Evolutionary conservation across 2,113 vertebrate genomes (phyloP).

Genomic region (Mesocricetus auratus): DNA sequence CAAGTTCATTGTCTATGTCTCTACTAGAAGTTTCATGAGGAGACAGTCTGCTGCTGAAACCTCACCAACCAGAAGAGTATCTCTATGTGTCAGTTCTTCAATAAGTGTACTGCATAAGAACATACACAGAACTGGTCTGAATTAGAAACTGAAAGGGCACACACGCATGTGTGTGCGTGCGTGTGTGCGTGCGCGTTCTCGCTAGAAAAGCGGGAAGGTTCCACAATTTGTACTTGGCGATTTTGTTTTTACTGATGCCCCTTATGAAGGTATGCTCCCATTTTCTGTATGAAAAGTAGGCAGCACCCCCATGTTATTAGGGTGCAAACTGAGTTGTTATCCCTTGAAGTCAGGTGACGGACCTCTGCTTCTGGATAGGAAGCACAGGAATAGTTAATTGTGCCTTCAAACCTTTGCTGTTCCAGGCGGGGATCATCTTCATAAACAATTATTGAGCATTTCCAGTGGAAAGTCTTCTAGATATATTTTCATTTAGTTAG

Average conservation of each 20-base stretch:
- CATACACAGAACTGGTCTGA: neutral
- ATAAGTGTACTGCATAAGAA: conserved; percentile 1
- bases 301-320: neutral
- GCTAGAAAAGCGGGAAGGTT: neutral
- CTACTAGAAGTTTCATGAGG: neutral
- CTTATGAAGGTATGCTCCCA: neutral
- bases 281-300: neutral
- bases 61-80: neutral
- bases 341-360: conserved; percentile 7
- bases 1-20: neutral
- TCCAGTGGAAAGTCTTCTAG: neutral
- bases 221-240: neutral
- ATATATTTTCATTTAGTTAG: neutral
- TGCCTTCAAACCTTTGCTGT: neutral
- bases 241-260: neutral
- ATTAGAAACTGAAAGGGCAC: conserved; percentile 25
- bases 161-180: too few species aligned
- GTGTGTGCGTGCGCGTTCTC: too few species aligned
- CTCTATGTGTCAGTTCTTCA: neutral
- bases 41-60: conserved; percentile 4
- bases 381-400: neutral
- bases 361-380: neutral
- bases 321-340: neutral
- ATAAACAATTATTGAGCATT: neutral
- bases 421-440: neutral